Percentiles rank a stretch among this genome's conserved stretches.
Evolutionary conservation across 2,888 invertebrate species (phyloP).

Genomic region (Sepioteuthis lessoniana): DNA sequence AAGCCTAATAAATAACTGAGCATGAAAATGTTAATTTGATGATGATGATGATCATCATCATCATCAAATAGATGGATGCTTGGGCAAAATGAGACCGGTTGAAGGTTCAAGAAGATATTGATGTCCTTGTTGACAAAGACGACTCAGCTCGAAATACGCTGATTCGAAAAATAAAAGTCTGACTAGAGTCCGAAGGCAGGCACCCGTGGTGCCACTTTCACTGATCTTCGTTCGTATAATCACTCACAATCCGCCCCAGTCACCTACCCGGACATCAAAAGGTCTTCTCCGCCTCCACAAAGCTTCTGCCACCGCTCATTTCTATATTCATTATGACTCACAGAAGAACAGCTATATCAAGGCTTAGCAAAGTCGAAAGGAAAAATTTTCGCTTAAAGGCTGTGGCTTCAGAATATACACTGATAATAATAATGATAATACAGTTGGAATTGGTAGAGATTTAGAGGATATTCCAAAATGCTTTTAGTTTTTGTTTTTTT

Average conservation of each 20-base stretch:
- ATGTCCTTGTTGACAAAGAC: neutral
- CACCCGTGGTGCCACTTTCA: neutral
- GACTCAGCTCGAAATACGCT: neutral
- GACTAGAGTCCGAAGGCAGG: neutral
- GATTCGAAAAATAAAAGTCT: neutral
- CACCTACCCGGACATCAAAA: neutral
- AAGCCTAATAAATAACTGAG: no score
- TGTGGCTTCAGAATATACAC: neutral
- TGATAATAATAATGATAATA: neutral
- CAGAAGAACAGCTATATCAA: neutral
- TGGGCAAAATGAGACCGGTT: neutral
- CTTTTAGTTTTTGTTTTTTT: no score
- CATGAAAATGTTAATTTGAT: no score
- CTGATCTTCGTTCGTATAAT: neutral
- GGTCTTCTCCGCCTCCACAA: neutral
- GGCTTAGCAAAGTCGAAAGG: neutral
- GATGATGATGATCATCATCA: no score
- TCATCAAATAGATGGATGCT: neutral
- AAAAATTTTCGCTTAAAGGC: neutral
- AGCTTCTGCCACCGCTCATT: neutral
- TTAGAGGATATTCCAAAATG: no score
- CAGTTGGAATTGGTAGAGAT: neutral
- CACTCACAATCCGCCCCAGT: neutral
- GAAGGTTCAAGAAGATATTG: neutral
- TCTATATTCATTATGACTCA: neutral